Evolutionary conservation across 2,888 invertebrate species (phyloP).

Genomic region (Phyto melanocephala): DNA sequence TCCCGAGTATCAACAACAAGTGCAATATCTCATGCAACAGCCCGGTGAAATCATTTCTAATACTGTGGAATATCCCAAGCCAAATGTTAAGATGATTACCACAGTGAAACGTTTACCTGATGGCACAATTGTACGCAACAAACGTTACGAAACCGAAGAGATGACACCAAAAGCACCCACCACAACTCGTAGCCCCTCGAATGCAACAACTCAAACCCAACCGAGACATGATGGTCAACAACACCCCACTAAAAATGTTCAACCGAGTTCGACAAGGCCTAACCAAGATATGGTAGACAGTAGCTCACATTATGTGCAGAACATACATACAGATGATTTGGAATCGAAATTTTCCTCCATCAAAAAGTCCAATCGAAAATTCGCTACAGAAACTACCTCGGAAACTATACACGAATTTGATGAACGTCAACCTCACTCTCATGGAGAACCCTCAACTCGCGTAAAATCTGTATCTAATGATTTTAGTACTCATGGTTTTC

Average conservation of each 20-base stretch:
- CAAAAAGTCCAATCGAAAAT: conserved; percentile 76
- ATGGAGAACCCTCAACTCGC: not conserved
- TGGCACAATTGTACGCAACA: conserved; percentile 85
- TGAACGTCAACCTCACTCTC: conserved; percentile 66
- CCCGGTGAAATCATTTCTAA: conserved; percentile 81
- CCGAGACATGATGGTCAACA: conserved; percentile 59
- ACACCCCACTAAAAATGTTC: conserved; percentile 19
- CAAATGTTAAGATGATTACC: conserved; percentile 83
- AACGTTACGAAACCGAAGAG: conserved; percentile 82
- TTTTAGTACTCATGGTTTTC: conserved; percentile 72
- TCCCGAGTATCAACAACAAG: conserved; percentile 77
- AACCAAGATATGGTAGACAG: conserved; percentile 73
- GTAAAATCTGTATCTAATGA: conserved; percentile 64
- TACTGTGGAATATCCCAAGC: conserved; percentile 83
- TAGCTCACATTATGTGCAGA: conserved; percentile 68
- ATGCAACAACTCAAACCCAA: conserved; percentile 38
- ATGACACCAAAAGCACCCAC: conserved; percentile 60
- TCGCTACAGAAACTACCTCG: conserved; percentile 75
- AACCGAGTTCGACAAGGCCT: conserved; percentile 55
- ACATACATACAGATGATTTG: conserved; percentile 66
- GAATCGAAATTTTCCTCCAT: conserved; percentile 72
- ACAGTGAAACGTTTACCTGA: conserved; percentile 85
- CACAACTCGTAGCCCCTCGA: conserved; percentile 44
- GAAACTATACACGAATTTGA: conserved; percentile 73
- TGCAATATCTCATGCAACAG: conserved; percentile 74